A percentile compares a stretch with the other conserved stretches of the same genome.
Conservation (phyloP, 2,113 vertebrate genomes). For the Neodon shergylaensis region DNA sequence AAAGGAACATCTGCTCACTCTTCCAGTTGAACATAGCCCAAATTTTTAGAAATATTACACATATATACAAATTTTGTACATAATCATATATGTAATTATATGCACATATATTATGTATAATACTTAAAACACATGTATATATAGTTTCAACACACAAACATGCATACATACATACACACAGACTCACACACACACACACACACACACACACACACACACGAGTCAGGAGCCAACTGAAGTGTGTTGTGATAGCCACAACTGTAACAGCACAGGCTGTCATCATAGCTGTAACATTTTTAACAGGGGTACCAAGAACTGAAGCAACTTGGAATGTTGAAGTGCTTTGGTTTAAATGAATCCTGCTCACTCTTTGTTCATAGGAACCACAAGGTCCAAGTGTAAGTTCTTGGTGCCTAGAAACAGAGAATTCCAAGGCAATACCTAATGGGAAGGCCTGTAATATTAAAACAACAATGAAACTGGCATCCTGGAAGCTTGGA, state of each 20-base stretch:
- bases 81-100: background rate
- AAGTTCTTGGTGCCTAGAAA: slow-evolving; percentile 18
- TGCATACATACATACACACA: background rate
- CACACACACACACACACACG: background rate
- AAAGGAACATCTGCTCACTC: background rate
- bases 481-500: background rate
- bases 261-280: background rate
- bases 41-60: slow-evolving; percentile 2
- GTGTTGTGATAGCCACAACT: background rate
- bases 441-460: background rate
- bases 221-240: slow-evolving; percentile 14
- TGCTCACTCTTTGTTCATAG: background rate
- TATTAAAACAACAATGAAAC: slow-evolving; percentile 35
- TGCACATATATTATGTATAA: background rate
- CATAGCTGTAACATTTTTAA: slow-evolving; percentile 19
- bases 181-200: background rate
- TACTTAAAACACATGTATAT: background rate
- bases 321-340: slow-evolving; percentile 42
- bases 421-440: background rate
- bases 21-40: background rate
- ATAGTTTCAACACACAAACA: no score
- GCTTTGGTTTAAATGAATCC: background rate
- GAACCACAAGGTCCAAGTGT: slow-evolving; percentile 43
- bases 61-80: background rate
- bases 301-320: background rate